These are phyloP conservation scores for Antrozous pallidus DNA, from an alignment of 2,797 vertebrate species.

Conservation along the genomic window DNA sequence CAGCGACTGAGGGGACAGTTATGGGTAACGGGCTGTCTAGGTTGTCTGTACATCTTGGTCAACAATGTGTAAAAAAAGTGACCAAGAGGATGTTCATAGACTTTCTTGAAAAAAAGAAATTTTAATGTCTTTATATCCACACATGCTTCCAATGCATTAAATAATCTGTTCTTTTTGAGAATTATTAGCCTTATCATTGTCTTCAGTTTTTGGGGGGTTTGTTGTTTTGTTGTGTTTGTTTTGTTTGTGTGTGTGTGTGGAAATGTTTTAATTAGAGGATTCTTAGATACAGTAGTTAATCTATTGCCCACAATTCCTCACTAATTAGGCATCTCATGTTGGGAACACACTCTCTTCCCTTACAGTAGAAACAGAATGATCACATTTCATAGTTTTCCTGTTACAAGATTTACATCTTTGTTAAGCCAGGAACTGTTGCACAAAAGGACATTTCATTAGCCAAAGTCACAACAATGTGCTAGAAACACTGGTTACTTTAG, in stretches of 20 bases:
- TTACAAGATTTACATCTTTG: constrained; percentile 60
- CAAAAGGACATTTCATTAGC: constrained; percentile 56
- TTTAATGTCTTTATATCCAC: not conserved
- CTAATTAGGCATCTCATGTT: constrained; percentile 42
- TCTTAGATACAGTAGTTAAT: constrained; percentile 55
- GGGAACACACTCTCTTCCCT: not conserved
- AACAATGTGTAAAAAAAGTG: not conserved
- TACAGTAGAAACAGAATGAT: constrained; percentile 13
- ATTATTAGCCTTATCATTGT: not conserved
- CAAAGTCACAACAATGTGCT: constrained; percentile 41
- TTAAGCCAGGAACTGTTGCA: constrained; percentile 57
- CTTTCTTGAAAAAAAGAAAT: not conserved
- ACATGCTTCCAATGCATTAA: not conserved
- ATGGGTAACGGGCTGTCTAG: not conserved
- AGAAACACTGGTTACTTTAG: constrained; percentile 62
- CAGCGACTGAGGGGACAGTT: not conserved
- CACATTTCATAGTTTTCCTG: constrained; percentile 6
- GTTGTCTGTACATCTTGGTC: not conserved
- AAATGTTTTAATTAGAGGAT: constrained; percentile 65
- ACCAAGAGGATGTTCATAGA: not conserved
- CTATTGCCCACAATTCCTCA: constrained; percentile 48
- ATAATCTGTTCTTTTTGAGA: not conserved
- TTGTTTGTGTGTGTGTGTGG: not conserved
- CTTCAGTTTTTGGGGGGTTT: not conserved
- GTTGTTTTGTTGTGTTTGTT: too few relatives aligned